Conservation (phyloP, 2,797 vertebrate species). For the Oreochromis grahami region DNA sequence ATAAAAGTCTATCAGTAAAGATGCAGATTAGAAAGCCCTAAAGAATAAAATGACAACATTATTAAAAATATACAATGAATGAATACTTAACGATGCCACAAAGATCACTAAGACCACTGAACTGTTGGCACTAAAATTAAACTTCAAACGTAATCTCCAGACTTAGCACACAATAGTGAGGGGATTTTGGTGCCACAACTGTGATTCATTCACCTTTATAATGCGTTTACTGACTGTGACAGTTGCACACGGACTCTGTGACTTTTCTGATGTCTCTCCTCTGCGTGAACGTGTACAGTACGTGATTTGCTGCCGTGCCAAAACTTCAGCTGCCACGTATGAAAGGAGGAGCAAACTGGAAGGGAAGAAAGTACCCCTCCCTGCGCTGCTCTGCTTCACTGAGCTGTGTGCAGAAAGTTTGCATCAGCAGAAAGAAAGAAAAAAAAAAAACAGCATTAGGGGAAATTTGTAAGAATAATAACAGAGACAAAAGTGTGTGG, state of each 20-base stretch:
- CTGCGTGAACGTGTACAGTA: neutral
- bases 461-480: neutral
- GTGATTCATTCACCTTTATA: neutral
- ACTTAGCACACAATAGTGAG: neutral
- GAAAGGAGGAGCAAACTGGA: conserved; percentile 57
- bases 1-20: neutral
- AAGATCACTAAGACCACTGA: neutral
- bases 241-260: neutral
- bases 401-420: neutral
- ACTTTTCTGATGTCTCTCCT: neutral
- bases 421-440: neutral
- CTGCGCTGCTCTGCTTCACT: neutral
- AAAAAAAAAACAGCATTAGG: neutral
- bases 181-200: neutral
- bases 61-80: neutral
- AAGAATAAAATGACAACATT: neutral
- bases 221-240: neutral
- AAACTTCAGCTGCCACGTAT: conserved; percentile 66
- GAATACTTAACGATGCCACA: neutral
- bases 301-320: neutral
- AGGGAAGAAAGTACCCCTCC: conserved; percentile 8
- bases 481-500: neutral
- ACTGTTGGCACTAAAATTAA: neutral
- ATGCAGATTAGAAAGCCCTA: neutral
- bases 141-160: neutral